Evolutionary conservation across 2,888 invertebrate genomes (phyloP), one percentile per base, ranked within the genome.

Genomic region (Thelaira solivaga): DNA sequence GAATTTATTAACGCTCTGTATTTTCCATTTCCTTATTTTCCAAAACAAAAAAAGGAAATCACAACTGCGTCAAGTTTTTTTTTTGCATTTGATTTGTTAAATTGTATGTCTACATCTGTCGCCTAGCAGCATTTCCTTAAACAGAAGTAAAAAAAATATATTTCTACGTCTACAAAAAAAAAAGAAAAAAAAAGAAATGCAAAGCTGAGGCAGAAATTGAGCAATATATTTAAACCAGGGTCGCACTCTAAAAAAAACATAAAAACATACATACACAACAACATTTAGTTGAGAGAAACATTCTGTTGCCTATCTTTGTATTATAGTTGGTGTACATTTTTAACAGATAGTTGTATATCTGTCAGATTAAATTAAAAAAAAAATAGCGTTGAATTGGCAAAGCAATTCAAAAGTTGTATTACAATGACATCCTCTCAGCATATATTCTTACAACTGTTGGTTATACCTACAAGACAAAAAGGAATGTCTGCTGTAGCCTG

Each of bases 401-500:
- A 77, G 76, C 82, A 82, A 82, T 82, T 82, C 78, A 81, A 81
- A 80, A 80, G 81, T 80, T 82, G 81, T 82, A 82, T 82, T 82
- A 81, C 77, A 67, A 29, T 31, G 71, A 62, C 74, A 39, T 55
- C 20, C 26, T 31, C 20, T 26, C 34, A 47, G 11, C n/a, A 13
- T 16, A 2, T 8, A 53, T 34, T 39, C 20, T 11, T 39, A 16
- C 10, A 57, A 39, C 8, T 59, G 29, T 24, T 71, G 59, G 49
- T 29, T 31, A 59, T 51, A 39, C 16, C 34, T 29, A 47, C 7
- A 16, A 18, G 11, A 29, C 2, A 36, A 62, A 41, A 36, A 29
- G 16, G 18, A 16, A 55, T 47, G 11, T 36, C 10, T 22, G 26
- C n/a, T 36, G 13, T 13, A 26, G 20, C 20, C 16, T 57, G 29